Base-by-base conservation (phyloP, 1,140 invertebrate genomes). In the Ceratosolen fusciceps region DNA sequence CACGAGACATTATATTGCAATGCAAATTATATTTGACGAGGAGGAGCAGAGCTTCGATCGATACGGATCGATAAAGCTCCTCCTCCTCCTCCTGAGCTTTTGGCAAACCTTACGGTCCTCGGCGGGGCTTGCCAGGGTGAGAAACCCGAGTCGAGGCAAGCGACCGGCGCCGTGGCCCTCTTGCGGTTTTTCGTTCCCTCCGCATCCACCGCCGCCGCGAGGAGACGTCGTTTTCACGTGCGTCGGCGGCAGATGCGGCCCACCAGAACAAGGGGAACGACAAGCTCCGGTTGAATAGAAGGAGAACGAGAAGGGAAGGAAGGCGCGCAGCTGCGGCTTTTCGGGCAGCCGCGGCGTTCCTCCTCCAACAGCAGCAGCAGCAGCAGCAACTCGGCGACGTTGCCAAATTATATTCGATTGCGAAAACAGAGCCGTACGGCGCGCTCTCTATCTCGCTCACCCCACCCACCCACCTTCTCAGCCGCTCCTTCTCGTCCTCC, bases 171-270 rank as follows among this genome's bases (percentile, higher is more conserved):
- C 77, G 70, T 29, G 43, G 58, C 39, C 80, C 67, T 74, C n/a
- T 68, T 74, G 71, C 75, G 71, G 78, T 70, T 79, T 79, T 70
- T 77, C 74, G 70, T 43, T 82, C 81, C 79, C 60, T 67, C 78
- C 75, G 78, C 85, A 86, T 86, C 85, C 85, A 82, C 82, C 86
- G 79, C 84, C 84, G 85, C 84, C 85, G 84, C 84, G 79, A n/a
- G n/a, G n/a, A n/a, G n/a, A n/a, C n/a, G n/a, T 87, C 83, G 19
- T 80, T 71, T 52, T 52, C 19, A 4, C 49, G 12, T 16, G 67
- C 26, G 52, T 52, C 43, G 47, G 52, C 83, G 74, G 82, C 89
- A 89, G 88, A 88, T 89, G 88, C 85, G 82, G 75, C 77, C 74
- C 80, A 70, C 26, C 29, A 26, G 9, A 21, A 77, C 29, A 26